Conservation (phyloP, 2,888 invertebrate genomes). For the Drosophila leonis region DNA sequence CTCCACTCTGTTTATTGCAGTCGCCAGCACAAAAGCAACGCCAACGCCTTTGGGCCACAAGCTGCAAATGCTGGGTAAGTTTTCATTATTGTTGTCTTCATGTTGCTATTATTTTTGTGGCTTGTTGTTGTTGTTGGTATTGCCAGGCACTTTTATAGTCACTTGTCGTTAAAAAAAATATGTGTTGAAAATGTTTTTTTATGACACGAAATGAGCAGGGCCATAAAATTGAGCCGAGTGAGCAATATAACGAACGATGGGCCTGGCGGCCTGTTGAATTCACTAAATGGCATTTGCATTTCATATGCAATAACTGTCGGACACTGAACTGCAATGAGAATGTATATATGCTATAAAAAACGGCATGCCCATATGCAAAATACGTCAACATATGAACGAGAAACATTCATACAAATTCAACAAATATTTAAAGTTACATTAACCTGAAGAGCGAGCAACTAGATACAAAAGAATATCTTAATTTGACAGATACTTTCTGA, state of each 20-base stretch:
- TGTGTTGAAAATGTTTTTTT: slow-evolving; percentile 77
- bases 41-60: slow-evolving; percentile 75
- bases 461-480: background rate
- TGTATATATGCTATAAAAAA: slow-evolving; percentile 25
- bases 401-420: background rate
- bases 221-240: slow-evolving; percentile 67
- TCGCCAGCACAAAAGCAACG: slow-evolving; percentile 33
- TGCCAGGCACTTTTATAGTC: slow-evolving; percentile 58
- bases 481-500: background rate
- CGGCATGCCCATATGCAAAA: background rate
- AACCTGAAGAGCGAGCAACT: background rate
- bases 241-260: slow-evolving; percentile 63
- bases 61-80: slow-evolving; percentile 73
- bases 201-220: slow-evolving; percentile 73
- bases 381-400: background rate
- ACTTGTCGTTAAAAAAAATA: slow-evolving; percentile 71
- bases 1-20: slow-evolving; percentile 63
- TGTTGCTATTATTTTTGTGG: slow-evolving; percentile 26
- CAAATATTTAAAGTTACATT: background rate
- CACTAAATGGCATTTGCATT: slow-evolving; percentile 55
- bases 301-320: slow-evolving; percentile 43
- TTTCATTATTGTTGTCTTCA: slow-evolving; percentile 54
- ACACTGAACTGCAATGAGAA: slow-evolving; percentile 46
- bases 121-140: slow-evolving; percentile 25
- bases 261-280: slow-evolving; percentile 53